Conservation (phyloP, 2,113 vertebrate species). For the Calyptomena viridis region DNA sequence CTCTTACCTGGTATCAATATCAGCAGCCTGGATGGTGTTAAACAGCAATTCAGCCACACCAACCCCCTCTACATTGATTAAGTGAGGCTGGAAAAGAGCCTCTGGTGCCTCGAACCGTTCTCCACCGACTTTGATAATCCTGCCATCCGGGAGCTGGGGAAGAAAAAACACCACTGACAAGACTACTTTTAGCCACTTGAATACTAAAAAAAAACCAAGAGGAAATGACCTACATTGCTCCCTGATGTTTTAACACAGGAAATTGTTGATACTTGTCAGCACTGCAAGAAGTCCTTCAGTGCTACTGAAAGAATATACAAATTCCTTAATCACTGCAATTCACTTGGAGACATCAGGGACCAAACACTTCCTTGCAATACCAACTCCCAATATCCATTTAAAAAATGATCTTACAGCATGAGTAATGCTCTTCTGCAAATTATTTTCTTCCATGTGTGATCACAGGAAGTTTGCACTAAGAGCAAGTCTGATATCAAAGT, state of each 20-base stretch:
- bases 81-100: constrained; percentile 97
- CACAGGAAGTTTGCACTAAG: neutral
- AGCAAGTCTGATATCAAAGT: neutral
- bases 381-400: neutral
- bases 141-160: constrained; percentile 92
- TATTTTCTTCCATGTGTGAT: neutral
- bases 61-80: constrained; percentile 98
- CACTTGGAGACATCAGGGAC: neutral
- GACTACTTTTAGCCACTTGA: neutral
- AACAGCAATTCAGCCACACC: constrained; percentile 97
- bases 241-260: constrained; percentile 9
- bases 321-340: neutral
- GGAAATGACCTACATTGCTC: neutral
- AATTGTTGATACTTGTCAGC: constrained; percentile 6
- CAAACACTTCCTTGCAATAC: neutral
- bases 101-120: constrained; percentile 97
- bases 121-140: constrained; percentile 98
- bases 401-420: neutral
- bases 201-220: neutral
- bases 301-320: neutral
- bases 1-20: constrained; percentile 95
- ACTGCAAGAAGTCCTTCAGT: neutral
- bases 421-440: neutral
- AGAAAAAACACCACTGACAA: neutral
- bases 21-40: constrained; percentile 98